Base-by-base conservation (phyloP, 2,113 vertebrate genomes). In the Pampusana beccarii region DNA sequence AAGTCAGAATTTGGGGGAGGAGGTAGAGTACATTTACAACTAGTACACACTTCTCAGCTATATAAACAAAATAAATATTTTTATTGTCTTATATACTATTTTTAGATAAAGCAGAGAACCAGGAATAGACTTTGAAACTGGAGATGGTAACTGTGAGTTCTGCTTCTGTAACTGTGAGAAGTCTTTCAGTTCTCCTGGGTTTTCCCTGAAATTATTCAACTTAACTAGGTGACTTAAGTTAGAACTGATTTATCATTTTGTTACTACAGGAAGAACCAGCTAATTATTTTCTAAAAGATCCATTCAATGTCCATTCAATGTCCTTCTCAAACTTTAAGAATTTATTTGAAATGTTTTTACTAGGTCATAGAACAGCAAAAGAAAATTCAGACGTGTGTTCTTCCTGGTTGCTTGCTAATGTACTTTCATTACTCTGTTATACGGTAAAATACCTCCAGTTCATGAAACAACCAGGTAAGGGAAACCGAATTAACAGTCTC, bases 221-320 rank as follows among this genome's bases (percentile, higher is more conserved):
- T 42, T 21, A 84, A 74, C 65, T 74, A 67, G 81, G 26, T 56
- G 1, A 87, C 51, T 60, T 26, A 70, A 38, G 3, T 58, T 88
- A 24, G 18, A 82, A 80, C 17, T 51, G 34, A 36, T 86, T 75
- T 56, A 36, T 9, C 5, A 16, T 38, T 65, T 65, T 36, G 2
- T 60, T 70, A 8, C 17, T 58, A 79, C 69, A 48, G 34, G 28
- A 58, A 86, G 15, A 86, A 16, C 29, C 3, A 4, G 2, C 2
- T 82, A n/a, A 33, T 82, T 75, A 58, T 93, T 80, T 92, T 89
- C 31, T 56, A 53, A 88, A 85, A 65, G 1, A 4, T 60, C 24
- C 17, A 18, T 58, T 74, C 0, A 0, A 34, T 48, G 6, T 42
- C 90, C 20, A 28, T 46, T 69, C 20, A 78, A 53, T n/a, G 40